Evolutionary conservation across 2,888 invertebrate species (phyloP), one percentile per base, ranked within the genome.

Genomic region (Phytoseiulus persimilis): DNA sequence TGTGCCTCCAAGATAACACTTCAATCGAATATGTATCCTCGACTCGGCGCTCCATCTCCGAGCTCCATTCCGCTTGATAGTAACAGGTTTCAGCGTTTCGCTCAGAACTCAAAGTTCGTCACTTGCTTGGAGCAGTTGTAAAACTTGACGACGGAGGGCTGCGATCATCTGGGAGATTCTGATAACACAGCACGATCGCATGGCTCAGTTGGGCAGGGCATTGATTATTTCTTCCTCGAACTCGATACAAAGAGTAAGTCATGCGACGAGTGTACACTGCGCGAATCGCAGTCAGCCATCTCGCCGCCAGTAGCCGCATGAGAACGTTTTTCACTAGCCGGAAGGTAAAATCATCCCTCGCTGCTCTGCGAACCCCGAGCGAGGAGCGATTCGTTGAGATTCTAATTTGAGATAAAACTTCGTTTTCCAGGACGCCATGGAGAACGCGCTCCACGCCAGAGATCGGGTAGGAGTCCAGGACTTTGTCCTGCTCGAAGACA

Each of bases 391-490:
- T 46, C 46, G 46, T 46, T 14, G 9, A 28, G 65, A 23, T 18
- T 23, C 18, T 18, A 65, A 11, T 65, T 65, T 28, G 28, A 23
- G 65, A 65, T 14, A 14, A 6, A 14, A 28, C 14, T 65, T 65
- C 18, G 65, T 23, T 9, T 84, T 33, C 11, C 87, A 87, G 87
- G 45, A 87, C 83, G 83, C 65, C 11, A 93, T 93, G 93, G 93
- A 93, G 91, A 92, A 92, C 90, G 92, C 92, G 90, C 91, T 93
- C 31, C 92, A 92, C 90, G 95, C 96, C 92, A 94, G 97, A 91
- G 96, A 97, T 93, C 95, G 95, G 91, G 96, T 96, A 83, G 98
- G 98, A 90, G 96, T 98, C 39, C 96, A 97, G 93, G 97, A 98
- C 94, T 96, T 96, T 93, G 96, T 98, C 90, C 94, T 98, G 90